A percentile compares a stretch with the other conserved stretches of the same genome.
phyloP scores from a whole-genome alignment of 2,888 invertebrate genomes.

The Dicyrtoma fusca region DNA sequence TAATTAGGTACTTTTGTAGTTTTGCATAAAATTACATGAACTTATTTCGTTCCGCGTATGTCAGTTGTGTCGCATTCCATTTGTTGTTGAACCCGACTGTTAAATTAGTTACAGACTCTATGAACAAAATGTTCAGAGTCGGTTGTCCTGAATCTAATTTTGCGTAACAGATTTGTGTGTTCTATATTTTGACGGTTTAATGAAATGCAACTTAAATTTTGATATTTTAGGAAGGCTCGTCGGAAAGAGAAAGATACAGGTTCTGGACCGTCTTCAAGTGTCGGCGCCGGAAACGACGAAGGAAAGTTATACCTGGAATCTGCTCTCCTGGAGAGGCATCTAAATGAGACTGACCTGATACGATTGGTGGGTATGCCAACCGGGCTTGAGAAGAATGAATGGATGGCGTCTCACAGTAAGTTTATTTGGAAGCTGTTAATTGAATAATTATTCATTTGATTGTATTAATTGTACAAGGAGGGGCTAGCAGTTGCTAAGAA shows the following conservation, averaged over 20 bases:
- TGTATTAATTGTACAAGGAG: too few species aligned
- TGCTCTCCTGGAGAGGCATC: conserved; percentile 88
- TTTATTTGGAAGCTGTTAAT: not conserved
- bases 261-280: conserved; percentile 52
- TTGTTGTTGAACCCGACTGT: conserved; percentile 15
- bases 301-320: conserved; percentile 95
- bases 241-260: conserved; percentile 79
- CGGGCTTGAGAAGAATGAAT: conserved; percentile 97
- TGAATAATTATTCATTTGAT: not conserved
- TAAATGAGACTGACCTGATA: conserved; percentile 91
- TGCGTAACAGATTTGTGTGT: too few species aligned
- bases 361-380: conserved; percentile 92
- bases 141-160: too few species aligned
- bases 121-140: not conserved
- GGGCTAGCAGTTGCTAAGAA: too few species aligned
- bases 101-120: not conserved
- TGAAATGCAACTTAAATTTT: conserved; percentile 6
- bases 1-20: too few species aligned
- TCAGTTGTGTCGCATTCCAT: not conserved
- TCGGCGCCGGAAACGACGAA: conserved; percentile 60
- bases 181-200: conserved; percentile 28
- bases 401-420: conserved; percentile 97
- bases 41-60: too few species aligned
- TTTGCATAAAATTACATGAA: too few species aligned
- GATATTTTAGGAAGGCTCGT: conserved; percentile 83